phyloP scores from a whole-genome alignment of 2,113 vertebrate species.

The Nansenia antarctica region DNA sequence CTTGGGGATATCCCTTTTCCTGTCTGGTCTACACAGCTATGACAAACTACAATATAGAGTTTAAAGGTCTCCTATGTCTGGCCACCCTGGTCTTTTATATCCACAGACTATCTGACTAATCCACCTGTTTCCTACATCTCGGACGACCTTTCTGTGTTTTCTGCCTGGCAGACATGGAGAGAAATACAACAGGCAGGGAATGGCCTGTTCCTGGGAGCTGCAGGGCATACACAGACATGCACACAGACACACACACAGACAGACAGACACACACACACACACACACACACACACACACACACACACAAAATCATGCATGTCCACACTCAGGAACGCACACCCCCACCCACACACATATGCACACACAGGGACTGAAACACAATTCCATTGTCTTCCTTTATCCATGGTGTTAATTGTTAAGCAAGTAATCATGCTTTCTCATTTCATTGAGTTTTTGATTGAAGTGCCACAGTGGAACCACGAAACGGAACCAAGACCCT shows the following conservation, averaged over 20 bases:
- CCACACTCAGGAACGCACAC: neutral
- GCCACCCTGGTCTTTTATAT: neutral
- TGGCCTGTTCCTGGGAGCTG: neutral
- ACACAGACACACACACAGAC: neutral
- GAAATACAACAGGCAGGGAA: conserved; percentile 1
- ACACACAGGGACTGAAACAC: neutral
- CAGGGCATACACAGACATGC: neutral
- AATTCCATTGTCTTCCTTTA: neutral
- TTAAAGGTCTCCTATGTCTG: neutral
- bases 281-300: neutral
- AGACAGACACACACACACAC: neutral
- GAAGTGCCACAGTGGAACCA: neutral
- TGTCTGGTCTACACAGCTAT: neutral
- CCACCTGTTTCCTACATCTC: neutral
- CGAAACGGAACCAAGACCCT: neutral
- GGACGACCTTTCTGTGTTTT: neutral
- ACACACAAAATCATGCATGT: neutral
- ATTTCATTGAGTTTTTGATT: neutral
- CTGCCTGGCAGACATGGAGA: neutral
- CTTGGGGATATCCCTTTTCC: neutral
- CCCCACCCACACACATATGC: neutral
- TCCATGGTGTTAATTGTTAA: neutral
- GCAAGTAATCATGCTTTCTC: too few species aligned
- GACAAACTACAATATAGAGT: neutral
- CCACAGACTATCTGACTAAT: neutral